phyloP scores from a whole-genome alignment of 92 coral and sea anemone genomes.

The Parazoanthus darwini region DNA sequence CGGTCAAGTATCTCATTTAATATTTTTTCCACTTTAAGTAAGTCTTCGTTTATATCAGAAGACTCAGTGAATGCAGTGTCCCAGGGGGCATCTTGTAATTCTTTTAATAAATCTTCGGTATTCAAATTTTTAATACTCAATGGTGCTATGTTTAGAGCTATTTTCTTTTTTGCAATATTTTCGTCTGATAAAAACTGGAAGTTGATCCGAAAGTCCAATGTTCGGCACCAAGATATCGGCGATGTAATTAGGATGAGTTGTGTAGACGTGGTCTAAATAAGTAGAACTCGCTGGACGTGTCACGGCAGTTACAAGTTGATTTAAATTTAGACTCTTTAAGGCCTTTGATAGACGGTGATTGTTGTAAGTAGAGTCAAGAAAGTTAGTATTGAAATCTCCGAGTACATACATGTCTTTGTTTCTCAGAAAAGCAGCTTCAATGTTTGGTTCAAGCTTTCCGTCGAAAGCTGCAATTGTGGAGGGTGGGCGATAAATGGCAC shows the following conservation, averaged over 20 bases:
- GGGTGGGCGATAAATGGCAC: constrained; percentile 33
- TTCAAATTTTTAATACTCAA: constrained; percentile 49
- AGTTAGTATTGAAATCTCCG: constrained; percentile 44
- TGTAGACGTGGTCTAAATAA: constrained; percentile 55
- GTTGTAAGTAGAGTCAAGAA: neutral
- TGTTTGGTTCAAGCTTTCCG: constrained; percentile 50
- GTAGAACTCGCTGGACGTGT: constrained; percentile 56
- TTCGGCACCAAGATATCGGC: constrained; percentile 35
- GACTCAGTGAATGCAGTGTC: constrained; percentile 35
- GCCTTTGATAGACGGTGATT: constrained; percentile 29
- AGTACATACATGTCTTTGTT: constrained; percentile 52
- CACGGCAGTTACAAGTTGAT: constrained; percentile 46
- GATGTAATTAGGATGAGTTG: constrained; percentile 53
- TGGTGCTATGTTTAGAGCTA: constrained; percentile 33
- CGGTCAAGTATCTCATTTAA: neutral
- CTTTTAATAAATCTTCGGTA: constrained; percentile 40
- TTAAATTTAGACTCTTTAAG: constrained; percentile 47
- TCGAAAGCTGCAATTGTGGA: constrained; percentile 45
- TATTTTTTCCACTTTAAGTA: neutral
- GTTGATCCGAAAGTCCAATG: constrained; percentile 64
- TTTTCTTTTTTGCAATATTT: constrained; percentile 25
- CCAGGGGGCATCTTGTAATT: constrained; percentile 42
- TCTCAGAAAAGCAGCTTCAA: constrained; percentile 56
- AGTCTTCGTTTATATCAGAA: constrained; percentile 35
- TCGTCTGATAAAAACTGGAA: constrained; percentile 43